Percentiles rank a stretch among this genome's conserved stretches.
These are phyloP conservation scores for Herminia tarsipennalis DNA, from an alignment of 2,888 invertebrate species.

Conservation along the genomic window DNA sequence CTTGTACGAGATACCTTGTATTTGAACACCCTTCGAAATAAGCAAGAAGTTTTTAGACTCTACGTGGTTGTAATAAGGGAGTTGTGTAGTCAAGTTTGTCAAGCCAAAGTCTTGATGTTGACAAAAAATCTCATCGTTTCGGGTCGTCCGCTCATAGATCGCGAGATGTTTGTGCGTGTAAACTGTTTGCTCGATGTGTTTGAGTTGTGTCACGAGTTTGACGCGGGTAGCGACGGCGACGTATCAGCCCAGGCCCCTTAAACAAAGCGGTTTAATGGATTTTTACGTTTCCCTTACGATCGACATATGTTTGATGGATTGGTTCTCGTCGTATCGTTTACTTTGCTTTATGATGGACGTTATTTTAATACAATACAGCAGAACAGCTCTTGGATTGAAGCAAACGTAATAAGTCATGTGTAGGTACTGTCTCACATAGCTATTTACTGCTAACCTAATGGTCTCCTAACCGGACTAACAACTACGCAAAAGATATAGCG, in stretches of 20 bases:
- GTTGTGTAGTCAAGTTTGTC: conserved; percentile 5
- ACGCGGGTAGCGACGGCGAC: conserved; percentile 31
- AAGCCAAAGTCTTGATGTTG: conserved; percentile 34
- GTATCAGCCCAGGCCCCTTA: conserved; percentile 36
- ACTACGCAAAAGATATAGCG: too few relatives aligned
- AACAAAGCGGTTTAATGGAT: conserved; percentile 50
- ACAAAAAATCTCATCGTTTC: conserved; percentile 54
- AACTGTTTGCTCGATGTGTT: conserved; percentile 61
- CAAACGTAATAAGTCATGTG: too few relatives aligned
- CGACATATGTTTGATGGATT: conserved; percentile 27
- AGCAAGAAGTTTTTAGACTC: conserved; percentile 18
- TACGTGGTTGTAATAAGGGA: conserved; percentile 21
- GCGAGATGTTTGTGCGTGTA: conserved; percentile 58
- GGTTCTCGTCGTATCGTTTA: conserved; percentile 8
- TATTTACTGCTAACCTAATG: too few relatives aligned
- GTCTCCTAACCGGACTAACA: too few relatives aligned
- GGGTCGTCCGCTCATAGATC: conserved; percentile 51
- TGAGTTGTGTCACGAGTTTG: conserved; percentile 45
- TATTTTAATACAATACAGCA: neutral
- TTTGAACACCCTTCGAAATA: conserved; percentile 6
- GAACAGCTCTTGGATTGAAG: too few relatives aligned
- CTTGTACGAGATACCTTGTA: conserved; percentile 35
- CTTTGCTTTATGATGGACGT: neutral
- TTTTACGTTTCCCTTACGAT: conserved; percentile 38
- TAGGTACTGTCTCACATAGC: too few relatives aligned